These are phyloP conservation scores for Pipa parva DNA, from an alignment of 2,113 vertebrate genomes.

Conservation along the genomic window DNA sequence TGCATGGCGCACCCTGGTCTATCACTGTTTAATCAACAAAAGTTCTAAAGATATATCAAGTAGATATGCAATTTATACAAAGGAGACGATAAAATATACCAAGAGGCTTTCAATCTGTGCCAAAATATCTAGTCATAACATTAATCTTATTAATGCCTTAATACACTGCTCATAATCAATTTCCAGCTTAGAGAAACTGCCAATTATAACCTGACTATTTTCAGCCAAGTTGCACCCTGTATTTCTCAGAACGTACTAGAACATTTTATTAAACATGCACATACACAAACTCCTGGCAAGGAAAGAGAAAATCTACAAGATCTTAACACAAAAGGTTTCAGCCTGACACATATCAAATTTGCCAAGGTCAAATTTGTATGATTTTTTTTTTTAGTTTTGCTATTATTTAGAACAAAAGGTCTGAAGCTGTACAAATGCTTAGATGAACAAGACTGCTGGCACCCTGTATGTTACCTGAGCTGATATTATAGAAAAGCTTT, in stretches of 20 bases:
- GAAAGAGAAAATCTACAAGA: not conserved
- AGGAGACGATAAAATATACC: no score
- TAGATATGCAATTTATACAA: no score
- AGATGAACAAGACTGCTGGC: constrained; percentile 11
- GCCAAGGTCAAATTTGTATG: constrained; percentile 25
- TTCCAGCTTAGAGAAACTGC: not conserved
- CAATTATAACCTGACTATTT: not conserved
- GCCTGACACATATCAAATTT: constrained; percentile 31
- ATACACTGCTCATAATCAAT: not conserved
- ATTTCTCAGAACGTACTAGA: not conserved
- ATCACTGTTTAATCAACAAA: no score
- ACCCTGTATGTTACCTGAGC: constrained; percentile 13
- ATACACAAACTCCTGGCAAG: constrained; percentile 17
- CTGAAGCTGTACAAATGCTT: constrained; percentile 12
- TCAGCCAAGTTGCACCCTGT: not conserved
- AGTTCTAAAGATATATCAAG: no score
- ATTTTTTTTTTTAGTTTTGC: constrained; percentile 13
- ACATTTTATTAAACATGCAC: not conserved
- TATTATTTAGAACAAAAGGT: constrained; percentile 32
- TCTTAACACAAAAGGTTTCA: constrained; percentile 17
- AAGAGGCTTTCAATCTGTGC: no score
- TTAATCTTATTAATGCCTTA: no score
- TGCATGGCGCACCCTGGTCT: no score
- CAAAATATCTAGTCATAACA: no score
- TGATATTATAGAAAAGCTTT: constrained; percentile 18